A percentile compares a stretch with the other conserved stretches of the same genome.
Evolutionary conservation across 2,888 invertebrate species (phyloP).

Genomic region (Ichneumoninae sp.): DNA sequence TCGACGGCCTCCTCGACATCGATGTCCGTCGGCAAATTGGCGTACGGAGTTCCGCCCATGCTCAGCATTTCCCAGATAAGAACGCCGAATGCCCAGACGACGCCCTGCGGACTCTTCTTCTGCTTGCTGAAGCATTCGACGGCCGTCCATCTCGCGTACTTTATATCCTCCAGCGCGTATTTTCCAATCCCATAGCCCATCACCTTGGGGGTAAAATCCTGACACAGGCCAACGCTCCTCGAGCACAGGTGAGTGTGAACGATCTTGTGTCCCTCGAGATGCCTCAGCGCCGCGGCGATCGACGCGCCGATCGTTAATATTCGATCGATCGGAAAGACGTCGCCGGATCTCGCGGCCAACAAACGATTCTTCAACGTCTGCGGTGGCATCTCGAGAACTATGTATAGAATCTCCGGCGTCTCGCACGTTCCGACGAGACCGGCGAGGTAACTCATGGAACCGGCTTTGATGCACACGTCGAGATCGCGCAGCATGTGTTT

Average conservation of each 20-base stretch:
- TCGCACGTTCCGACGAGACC: slow-evolving; percentile 92
- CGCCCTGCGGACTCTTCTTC: slow-evolving; percentile 89
- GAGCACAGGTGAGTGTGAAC: slow-evolving; percentile 91
- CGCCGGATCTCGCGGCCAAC: slow-evolving; percentile 78
- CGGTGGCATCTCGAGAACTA: slow-evolving; percentile 90
- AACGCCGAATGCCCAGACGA: slow-evolving; percentile 94
- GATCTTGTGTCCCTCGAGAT: slow-evolving; percentile 85
- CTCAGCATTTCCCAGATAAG: slow-evolving; percentile 93
- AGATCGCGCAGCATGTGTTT: slow-evolving; percentile 89
- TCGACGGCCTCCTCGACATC: slow-evolving; percentile 85
- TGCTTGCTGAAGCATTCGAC: slow-evolving; percentile 90
- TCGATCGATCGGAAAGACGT: slow-evolving; percentile 78
- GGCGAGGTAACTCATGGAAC: slow-evolving; percentile 90
- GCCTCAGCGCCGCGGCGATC: slow-evolving; percentile 84
- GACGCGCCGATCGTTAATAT: slow-evolving; percentile 83
- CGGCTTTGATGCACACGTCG: slow-evolving; percentile 89
- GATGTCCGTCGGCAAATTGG: slow-evolving; percentile 88
- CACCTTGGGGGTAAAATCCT: slow-evolving; percentile 89
- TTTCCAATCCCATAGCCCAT: slow-evolving; percentile 91
- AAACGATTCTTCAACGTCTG: slow-evolving; percentile 90
- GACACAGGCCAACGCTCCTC: slow-evolving; percentile 89
- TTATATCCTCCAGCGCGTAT: slow-evolving; percentile 88
- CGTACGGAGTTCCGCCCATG: slow-evolving; percentile 92
- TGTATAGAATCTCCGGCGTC: slow-evolving; percentile 90
- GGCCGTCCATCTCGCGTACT: slow-evolving; percentile 92